Conservation (phyloP, 2,797 vertebrate genomes). For the Sus cebifrons region DNA sequence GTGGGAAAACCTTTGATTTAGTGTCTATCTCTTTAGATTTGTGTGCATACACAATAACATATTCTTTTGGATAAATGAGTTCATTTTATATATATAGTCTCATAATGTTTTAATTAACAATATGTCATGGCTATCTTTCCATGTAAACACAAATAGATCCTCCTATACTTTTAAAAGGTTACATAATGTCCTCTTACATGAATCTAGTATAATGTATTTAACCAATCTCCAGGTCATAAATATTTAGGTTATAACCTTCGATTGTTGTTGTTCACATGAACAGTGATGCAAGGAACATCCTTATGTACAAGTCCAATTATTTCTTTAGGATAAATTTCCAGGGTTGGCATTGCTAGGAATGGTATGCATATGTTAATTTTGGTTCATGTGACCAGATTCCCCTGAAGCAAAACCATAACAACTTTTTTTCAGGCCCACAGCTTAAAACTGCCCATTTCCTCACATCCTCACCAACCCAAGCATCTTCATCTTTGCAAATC, state of each 20-base stretch:
- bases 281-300: neutral
- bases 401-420: neutral
- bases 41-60: neutral
- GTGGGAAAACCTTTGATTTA: neutral
- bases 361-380: neutral
- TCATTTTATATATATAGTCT: neutral
- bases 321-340: constrained; percentile 16
- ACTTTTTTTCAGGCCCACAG: neutral
- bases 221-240: neutral
- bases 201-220: constrained; percentile 48
- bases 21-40: neutral
- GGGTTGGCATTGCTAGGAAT: neutral
- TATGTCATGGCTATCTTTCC: neutral
- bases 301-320: neutral
- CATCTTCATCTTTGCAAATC: neutral
- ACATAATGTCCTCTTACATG: neutral
- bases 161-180: constrained; percentile 21
- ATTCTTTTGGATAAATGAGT: neutral
- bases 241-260: neutral
- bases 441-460: neutral
- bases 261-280: neutral
- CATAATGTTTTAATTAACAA: constrained; percentile 7
- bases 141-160: neutral
- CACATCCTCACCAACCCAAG: neutral
- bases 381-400: neutral